Conservation (phyloP, 2,113 vertebrate species). For the Heterotilapia buettikoferi region DNA sequence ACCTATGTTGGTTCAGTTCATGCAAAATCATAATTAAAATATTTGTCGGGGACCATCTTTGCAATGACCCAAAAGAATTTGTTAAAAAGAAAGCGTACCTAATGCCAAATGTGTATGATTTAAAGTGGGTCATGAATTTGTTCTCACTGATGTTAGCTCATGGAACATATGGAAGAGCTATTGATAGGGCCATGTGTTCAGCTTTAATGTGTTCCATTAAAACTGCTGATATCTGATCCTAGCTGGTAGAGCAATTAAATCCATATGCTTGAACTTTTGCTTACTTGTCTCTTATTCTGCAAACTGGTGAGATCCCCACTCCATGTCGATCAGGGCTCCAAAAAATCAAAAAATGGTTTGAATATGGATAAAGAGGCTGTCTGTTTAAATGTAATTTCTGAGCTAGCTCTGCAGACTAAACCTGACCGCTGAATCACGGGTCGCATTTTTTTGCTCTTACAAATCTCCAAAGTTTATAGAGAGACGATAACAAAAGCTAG, state of each 20-base stretch:
- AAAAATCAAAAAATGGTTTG: not conserved
- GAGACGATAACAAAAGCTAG: not conserved
- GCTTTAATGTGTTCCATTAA: not conserved
- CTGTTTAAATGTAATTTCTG: not conserved
- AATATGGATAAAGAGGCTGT: not conserved
- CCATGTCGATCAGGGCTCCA: not conserved
- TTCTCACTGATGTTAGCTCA: not conserved
- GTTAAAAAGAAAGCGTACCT: not conserved
- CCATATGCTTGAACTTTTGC: not conserved
- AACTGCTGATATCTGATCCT: not conserved
- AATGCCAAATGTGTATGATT: not conserved
- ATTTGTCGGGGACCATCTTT: not conserved
- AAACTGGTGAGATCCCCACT: not conserved
- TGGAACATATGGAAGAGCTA: not conserved
- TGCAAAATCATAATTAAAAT: not conserved
- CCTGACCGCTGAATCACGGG: too few relatives aligned
- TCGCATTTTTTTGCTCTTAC: not conserved
- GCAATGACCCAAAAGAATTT: not conserved
- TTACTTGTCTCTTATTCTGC: not conserved
- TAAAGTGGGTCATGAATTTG: not conserved
- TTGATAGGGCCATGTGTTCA: not conserved
- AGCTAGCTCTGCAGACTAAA: not conserved
- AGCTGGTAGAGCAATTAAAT: not conserved
- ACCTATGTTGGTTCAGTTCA: not conserved
- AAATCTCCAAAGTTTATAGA: not conserved